Conservation (phyloP, 2,888 invertebrate species). For the Atethmia centrago region DNA sequence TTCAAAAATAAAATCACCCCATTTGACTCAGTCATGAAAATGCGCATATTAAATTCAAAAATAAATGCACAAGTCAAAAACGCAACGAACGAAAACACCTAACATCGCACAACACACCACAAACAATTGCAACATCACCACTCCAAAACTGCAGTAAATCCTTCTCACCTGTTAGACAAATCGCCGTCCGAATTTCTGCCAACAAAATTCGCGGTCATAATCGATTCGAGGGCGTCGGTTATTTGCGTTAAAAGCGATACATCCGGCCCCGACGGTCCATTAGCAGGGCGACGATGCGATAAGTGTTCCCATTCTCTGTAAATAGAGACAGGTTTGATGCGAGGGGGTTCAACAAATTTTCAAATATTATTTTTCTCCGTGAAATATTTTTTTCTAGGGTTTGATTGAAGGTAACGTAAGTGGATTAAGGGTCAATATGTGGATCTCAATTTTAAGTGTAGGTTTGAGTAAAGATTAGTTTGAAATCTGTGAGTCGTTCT, state of each 20-base stretch:
- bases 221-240: slow-evolving; percentile 67
- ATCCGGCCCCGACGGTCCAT: slow-evolving; percentile 75
- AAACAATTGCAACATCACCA: not conserved
- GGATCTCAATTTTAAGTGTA: not conserved
- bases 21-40: not conserved
- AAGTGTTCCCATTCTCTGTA: slow-evolving; percentile 72
- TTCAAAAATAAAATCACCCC: not conserved
- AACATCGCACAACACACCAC: too few relatives aligned
- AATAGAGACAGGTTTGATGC: slow-evolving; percentile 54
- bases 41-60: not conserved
- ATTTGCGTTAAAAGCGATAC: slow-evolving; percentile 79
- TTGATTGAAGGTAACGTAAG: slow-evolving; percentile 1
- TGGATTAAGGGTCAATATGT: not conserved
- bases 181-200: slow-evolving; percentile 53
- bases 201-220: slow-evolving; percentile 68
- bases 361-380: slow-evolving; percentile 22
- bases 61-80: not conserved
- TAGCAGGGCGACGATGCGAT: slow-evolving; percentile 70
- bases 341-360: slow-evolving; percentile 18
- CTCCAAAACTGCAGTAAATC: not conserved
- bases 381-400: not conserved
- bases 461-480: not conserved
- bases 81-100: too few relatives aligned
- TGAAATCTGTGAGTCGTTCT: not conserved
- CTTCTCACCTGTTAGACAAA: slow-evolving; percentile 54